These are phyloP conservation scores for Centropristis striata DNA, from an alignment of 2,113 vertebrate species.

Conservation along the genomic window DNA sequence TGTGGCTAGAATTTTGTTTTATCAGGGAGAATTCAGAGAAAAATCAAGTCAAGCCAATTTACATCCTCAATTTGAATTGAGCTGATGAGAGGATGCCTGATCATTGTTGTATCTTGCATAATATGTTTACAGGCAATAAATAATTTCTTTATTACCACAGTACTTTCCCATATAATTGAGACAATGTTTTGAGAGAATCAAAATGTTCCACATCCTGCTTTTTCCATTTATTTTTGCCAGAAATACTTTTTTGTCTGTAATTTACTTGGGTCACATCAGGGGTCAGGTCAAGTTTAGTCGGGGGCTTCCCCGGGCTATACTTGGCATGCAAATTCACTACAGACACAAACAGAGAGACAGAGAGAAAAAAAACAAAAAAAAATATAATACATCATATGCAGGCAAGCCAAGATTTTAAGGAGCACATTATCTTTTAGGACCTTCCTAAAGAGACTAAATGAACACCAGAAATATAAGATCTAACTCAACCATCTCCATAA, in stretches of 20 bases:
- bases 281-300: conserved; percentile 15
- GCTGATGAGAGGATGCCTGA: neutral
- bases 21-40: no score
- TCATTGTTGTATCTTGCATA: neutral
- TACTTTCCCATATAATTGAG: neutral
- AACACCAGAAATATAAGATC: neutral
- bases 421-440: neutral
- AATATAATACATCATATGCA: neutral
- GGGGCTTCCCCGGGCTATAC: conserved; percentile 8
- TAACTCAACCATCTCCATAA: no score
- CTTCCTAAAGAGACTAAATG: neutral
- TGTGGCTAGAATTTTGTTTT: no score
- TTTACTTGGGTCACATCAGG: conserved; percentile 29
- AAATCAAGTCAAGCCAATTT: no score
- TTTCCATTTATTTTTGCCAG: neutral
- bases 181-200: neutral
- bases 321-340: conserved; percentile 15
- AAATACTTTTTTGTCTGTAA: conserved; percentile 24
- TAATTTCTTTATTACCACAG: neutral
- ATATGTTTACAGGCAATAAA: neutral
- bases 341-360: neutral
- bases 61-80: conserved; percentile 14
- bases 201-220: neutral
- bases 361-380: neutral
- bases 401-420: neutral